Conservation (phyloP, 2,113 vertebrate genomes). For the Antechinus stuartii region DNA sequence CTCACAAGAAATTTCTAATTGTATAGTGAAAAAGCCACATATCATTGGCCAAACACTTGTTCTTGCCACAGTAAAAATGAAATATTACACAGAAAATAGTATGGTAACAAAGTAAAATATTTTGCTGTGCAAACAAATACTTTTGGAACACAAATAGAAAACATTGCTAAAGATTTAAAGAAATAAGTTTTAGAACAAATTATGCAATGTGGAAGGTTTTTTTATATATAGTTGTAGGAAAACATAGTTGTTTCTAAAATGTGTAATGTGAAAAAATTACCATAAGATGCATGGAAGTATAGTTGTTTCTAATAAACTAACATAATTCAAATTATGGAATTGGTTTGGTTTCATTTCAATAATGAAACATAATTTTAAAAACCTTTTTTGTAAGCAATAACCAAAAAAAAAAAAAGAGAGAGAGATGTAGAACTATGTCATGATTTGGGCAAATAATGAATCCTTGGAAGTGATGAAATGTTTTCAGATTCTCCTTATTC, state of each 20-base stretch:
- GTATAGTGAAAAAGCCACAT: not conserved
- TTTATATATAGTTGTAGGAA: not conserved
- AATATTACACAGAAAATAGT: not conserved
- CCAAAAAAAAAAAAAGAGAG: not conserved
- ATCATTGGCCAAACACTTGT: conserved; percentile 4
- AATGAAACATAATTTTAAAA: not conserved
- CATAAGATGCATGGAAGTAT: not conserved
- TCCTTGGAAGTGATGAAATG: not conserved
- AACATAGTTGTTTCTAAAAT: conserved; percentile 12
- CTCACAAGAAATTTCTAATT: not conserved
- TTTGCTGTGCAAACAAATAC: conserved; percentile 11
- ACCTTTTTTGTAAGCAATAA: not conserved
- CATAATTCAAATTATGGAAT: not conserved
- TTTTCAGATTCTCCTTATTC: not conserved
- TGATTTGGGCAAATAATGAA: not conserved
- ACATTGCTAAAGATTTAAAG: not conserved
- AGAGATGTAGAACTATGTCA: not conserved
- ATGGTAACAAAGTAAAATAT: conserved; percentile 2
- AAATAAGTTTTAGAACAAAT: not conserved
- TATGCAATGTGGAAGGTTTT: not conserved
- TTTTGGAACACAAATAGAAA: conserved; percentile 11
- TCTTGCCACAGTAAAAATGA: not conserved
- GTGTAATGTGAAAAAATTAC: not conserved
- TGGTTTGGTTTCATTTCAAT: not conserved
- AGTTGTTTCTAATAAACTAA: not conserved